These are phyloP conservation scores for Plestiodon gilberti DNA, from an alignment of 2,113 vertebrate genomes.

Conservation along the genomic window DNA sequence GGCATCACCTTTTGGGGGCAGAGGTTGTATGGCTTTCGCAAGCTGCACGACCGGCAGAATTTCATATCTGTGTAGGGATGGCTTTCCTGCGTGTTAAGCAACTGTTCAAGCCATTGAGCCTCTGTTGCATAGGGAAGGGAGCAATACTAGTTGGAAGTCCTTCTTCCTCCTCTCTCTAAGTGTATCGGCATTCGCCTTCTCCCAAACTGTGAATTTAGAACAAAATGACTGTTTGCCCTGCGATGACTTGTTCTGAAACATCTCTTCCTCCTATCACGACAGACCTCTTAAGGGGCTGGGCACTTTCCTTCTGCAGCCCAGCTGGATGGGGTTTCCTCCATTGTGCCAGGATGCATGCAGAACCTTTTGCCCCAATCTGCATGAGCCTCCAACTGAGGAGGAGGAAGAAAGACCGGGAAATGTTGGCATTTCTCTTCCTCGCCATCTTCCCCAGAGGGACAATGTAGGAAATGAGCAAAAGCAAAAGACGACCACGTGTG, in stretches of 20 bases:
- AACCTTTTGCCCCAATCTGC: slow-evolving; percentile 19
- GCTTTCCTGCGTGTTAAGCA: background rate
- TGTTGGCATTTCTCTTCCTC: background rate
- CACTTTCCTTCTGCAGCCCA: background rate
- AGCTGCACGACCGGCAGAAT: background rate
- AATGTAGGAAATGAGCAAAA: background rate
- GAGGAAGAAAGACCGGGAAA: background rate
- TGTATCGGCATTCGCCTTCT: background rate
- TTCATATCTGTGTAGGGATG: too few species aligned
- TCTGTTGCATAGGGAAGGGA: background rate
- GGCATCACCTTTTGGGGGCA: background rate
- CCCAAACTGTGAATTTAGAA: background rate
- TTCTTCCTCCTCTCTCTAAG: too few species aligned
- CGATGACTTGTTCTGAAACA: too few species aligned
- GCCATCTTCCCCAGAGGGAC: too few species aligned
- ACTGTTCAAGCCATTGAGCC: background rate
- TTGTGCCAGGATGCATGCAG: slow-evolving; percentile 14
- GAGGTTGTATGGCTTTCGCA: background rate
- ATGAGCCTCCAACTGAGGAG: background rate
- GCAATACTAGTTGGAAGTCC: too few species aligned
- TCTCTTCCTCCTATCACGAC: background rate
- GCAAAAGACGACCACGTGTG: background rate
- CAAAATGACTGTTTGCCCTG: background rate
- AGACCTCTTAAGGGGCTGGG: background rate
- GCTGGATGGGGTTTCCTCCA: background rate